Base-by-base conservation (phyloP, 1,140 invertebrate genomes). In the Drosophila tropicalis region DNA sequence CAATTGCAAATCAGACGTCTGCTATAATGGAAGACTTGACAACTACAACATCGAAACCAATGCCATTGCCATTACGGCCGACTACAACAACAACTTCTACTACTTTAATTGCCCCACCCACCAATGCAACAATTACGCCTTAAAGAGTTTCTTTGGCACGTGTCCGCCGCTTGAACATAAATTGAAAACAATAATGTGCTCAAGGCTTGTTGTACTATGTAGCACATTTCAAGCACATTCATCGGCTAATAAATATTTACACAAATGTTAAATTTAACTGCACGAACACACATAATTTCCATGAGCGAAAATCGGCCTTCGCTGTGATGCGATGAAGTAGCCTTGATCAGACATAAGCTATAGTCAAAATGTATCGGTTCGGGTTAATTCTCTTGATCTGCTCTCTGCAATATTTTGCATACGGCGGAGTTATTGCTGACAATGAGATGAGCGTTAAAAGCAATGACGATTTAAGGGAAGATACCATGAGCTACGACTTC, bases 1-100 rank as follows among this genome's bases (percentile, higher is more conserved):
- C 72, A 72, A 74, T 66, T 61, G 41, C 9, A 13, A 74, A 12
- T 60, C 61, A 65, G 62, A 57, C 32, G 13, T 40, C 32, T 39
- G 22, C 4, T 17, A 41, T 56, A 44, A 58, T 25, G 5, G 69
- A 68, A 55, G 10, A 29, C 12, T 22, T 22, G 29, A 17, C 55
- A 17, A n/a, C 3, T 51, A 12, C 44, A 51, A 51, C 44, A 51
- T 34, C 13, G 29, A 15, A 4, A 36, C 6, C 69, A 66, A 55
- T 60, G 9, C 6, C 44, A 51, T 9, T 10, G 7, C 13, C 41
- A 32, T 0, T 12, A 39, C 36, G 12, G 12, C 36, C 36, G 3
- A 36, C 10, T 25, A 34, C 54, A 13, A 10, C 51, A n/a, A 44
- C 51, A 40, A 55, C 54, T 22, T 32, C 34, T 4, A 74, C 57